Conservation (phyloP, 2,888 invertebrate species). For the Anaspis maculata region DNA sequence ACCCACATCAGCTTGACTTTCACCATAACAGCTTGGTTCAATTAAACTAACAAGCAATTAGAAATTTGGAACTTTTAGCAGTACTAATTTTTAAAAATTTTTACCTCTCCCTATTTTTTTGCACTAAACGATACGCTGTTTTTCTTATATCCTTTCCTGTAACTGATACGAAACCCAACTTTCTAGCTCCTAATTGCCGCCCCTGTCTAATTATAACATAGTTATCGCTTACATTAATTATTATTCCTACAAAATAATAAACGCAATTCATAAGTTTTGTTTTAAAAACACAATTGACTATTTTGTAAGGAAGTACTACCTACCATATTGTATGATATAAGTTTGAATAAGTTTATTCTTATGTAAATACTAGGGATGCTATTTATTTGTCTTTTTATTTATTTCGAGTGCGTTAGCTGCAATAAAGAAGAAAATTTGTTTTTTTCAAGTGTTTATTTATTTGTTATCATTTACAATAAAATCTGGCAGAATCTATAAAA, state of each 20-base stretch:
- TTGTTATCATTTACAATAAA: neutral
- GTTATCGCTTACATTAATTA: too few relatives aligned
- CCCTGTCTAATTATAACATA: too few relatives aligned
- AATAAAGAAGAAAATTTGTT: too few relatives aligned
- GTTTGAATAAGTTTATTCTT: neutral
- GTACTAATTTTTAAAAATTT: too few relatives aligned
- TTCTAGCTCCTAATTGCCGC: too few relatives aligned
- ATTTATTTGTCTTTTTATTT: slow-evolving; percentile 2
- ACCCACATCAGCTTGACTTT: slow-evolving; percentile 12
- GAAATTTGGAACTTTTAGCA: slow-evolving; percentile 9
- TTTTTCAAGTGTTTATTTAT: slow-evolving; percentile 1
- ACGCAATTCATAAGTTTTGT: slow-evolving; percentile 9
- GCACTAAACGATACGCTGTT: too few relatives aligned
- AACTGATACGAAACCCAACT: too few relatives aligned
- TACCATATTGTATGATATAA: neutral
- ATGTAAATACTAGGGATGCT: slow-evolving; percentile 2
- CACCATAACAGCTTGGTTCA: slow-evolving; percentile 12
- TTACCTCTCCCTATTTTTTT: too few relatives aligned
- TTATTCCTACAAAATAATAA: slow-evolving; percentile 1
- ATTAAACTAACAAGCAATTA: slow-evolving; percentile 3
- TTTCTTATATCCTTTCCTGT: too few relatives aligned
- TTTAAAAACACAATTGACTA: slow-evolving; percentile 11
- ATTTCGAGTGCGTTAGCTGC: too few relatives aligned
- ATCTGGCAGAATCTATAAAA: too few relatives aligned
- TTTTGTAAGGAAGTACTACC: too few relatives aligned